phyloP scores from a whole-genome alignment of 2,797 vertebrate species.

The Chloroceryle inda region DNA sequence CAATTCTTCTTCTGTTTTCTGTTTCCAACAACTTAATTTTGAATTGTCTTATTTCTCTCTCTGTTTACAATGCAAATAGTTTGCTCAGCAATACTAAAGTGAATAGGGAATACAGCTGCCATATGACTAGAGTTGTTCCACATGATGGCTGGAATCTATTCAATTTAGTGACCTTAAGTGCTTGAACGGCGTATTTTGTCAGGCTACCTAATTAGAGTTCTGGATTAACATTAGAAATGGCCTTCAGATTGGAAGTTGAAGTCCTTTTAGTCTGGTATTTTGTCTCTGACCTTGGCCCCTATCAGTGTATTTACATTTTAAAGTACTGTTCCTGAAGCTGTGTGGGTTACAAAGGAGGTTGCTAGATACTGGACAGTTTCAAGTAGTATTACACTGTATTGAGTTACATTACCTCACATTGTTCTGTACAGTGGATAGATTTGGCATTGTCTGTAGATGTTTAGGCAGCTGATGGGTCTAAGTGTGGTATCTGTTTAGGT shows the following conservation, averaged over 20 bases:
- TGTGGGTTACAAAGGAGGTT: neutral
- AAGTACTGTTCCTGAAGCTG: neutral
- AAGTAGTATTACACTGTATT: neutral
- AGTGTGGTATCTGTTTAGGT: neutral
- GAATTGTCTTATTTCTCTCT: neutral
- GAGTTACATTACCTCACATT: neutral
- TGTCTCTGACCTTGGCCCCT: neutral
- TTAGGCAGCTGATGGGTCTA: neutral
- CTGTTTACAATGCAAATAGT: constrained; percentile 1
- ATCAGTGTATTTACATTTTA: neutral
- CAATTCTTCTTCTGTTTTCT: neutral
- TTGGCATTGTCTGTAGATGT: neutral
- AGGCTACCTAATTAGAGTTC: neutral
- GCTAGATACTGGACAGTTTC: neutral
- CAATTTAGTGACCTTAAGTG: neutral
- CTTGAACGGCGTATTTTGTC: neutral
- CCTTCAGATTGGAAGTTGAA: neutral
- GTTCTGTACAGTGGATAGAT: neutral
- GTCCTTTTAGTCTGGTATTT: neutral
- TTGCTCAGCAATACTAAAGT: neutral
- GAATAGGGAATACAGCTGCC: neutral
- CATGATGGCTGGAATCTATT: neutral
- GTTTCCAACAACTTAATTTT: neutral
- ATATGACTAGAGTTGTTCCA: neutral
- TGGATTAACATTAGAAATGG: neutral